Base-by-base conservation (phyloP, 2,888 invertebrate genomes). In the Noctua pronuba region DNA sequence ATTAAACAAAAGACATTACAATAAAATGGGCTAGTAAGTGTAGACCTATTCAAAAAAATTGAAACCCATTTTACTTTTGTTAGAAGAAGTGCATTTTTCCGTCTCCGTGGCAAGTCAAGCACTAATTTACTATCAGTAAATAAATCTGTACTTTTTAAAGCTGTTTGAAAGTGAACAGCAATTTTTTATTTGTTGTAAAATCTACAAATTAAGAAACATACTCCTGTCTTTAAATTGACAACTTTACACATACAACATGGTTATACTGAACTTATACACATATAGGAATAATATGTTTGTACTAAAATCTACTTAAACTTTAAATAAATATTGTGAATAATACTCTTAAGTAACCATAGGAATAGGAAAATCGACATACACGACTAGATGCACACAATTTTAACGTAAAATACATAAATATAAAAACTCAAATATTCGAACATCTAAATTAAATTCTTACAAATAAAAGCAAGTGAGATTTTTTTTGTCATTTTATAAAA, bases 331-430 rank as follows among this genome's bases (percentile, higher is more conserved):
- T 78, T 52, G 60, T 68, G 79, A 75, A 82, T 88, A 86, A 87
- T 89, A 89, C 88, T 88, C 76, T 86, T 73, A 82, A 82, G 78
- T 86, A 80, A 79, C 85, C 66, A 78, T 77, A 80, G 76, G 71
- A 82, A 79, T 77, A 80, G 69, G 69, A 82, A 84, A 81, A 66
- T 62, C 73, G 55, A 76, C 67, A 55, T 70, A 80, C 64, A 73
- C 62, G 88, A 88, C 86, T 86, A 86, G 86, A 86, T 75, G 66
- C 81, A 84, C 87, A 85, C 87, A 49, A 84, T n/a, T 66, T 60
- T 21, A 68, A 73, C 8, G 28, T 71, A 64, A 35, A 49, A 52
- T 58, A 86, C 5, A 65, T 6, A 60, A 62, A n/a, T 4, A 69
- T 55, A 62, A 21, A 69, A 21, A 46, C 41, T 66, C 5, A 60